Conservation (phyloP, 2,797 vertebrate genomes). For the Carapus acus region DNA sequence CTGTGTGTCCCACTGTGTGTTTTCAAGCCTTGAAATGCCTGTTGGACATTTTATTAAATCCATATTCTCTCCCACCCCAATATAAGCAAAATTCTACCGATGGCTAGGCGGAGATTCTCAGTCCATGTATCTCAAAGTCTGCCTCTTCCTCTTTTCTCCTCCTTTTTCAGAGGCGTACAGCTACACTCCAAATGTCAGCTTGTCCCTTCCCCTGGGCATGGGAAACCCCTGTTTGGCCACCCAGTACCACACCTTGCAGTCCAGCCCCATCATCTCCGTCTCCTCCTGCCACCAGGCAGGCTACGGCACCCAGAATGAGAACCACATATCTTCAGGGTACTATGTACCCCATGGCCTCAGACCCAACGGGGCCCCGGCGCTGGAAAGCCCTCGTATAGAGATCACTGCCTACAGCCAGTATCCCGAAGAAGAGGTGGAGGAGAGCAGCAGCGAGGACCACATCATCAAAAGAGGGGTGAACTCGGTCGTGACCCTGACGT, state of each 20-base stretch:
- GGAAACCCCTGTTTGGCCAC: constrained; percentile 79
- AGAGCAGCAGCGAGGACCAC: constrained; percentile 64
- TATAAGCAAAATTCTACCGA: too few species aligned
- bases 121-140: constrained; percentile 14
- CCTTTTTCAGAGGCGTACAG: constrained; percentile 85
- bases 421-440: constrained; percentile 84
- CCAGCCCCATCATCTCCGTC: constrained; percentile 80
- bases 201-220: constrained; percentile 80
- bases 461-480: constrained; percentile 76
- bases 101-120: too few species aligned
- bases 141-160: constrained; percentile 4
- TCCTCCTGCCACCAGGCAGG: constrained; percentile 78
- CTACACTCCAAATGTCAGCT: constrained; percentile 80
- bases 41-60: too few species aligned
- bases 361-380: constrained; percentile 81
- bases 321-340: constrained; percentile 71
- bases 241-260: constrained; percentile 87
- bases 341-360: constrained; percentile 78
- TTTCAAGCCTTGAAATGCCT: too few species aligned
- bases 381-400: constrained; percentile 96
- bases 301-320: constrained; percentile 78
- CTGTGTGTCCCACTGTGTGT: too few species aligned
- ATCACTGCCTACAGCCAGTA: constrained; percentile 94
- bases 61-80: too few species aligned
- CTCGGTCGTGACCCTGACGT: constrained; percentile 85